These are phyloP conservation scores for Oncorhynchus nerka DNA, from an alignment of 2,113 vertebrate genomes.

Conservation along the genomic window DNA sequence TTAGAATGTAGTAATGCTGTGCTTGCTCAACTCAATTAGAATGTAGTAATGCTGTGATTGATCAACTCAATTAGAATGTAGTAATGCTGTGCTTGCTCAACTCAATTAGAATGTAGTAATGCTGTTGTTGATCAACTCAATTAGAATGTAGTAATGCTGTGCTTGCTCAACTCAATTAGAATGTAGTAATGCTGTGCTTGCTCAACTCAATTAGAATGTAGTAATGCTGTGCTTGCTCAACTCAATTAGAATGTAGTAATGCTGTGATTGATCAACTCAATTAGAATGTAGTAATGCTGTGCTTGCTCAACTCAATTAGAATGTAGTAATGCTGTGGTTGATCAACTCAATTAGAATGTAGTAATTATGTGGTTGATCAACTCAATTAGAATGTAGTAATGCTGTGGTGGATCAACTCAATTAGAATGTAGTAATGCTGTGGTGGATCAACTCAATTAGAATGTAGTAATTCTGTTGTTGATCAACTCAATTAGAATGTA, in stretches of 20 bases:
- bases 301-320: conserved; percentile 3
- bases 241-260: not conserved
- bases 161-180: conserved; percentile 3
- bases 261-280: not conserved
- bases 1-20: no score
- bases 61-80: not conserved
- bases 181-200: not conserved
- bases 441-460: not conserved
- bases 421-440: no score
- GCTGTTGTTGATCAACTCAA: not conserved
- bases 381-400: no score
- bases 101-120: no score
- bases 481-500: not conserved
- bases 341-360: not conserved
- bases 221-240: not conserved
- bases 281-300: not conserved
- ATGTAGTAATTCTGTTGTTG: no score
- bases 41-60: no score
- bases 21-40: no score
- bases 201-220: not conserved
- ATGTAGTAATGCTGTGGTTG: not conserved
- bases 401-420: not conserved
- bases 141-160: not conserved
- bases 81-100: no score
- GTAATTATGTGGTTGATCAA: not conserved